Conservation (phyloP, 2,888 invertebrate species). For the Lepidocyrtoides sp. region DNA sequence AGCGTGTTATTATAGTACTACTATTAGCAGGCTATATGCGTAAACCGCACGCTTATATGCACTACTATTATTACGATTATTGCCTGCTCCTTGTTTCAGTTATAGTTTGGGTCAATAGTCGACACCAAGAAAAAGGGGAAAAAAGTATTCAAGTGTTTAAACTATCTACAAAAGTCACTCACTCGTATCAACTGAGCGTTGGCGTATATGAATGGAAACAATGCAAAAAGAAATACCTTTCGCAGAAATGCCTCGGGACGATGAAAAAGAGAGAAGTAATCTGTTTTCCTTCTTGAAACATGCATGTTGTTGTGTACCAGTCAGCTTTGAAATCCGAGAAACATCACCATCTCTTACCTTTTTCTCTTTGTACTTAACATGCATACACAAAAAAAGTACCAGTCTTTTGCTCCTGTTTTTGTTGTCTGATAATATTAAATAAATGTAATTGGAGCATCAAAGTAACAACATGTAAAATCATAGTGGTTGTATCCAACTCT, state of each 20-base stretch:
- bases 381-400: no score
- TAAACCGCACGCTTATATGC: no score
- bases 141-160: not conserved
- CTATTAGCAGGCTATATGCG: not conserved
- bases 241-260: not conserved
- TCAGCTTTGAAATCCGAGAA: not conserved
- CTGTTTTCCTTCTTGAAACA: no score
- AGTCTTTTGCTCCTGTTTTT: no score
- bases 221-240: no score
- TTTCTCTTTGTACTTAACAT: not conserved
- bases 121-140: constrained; percentile 2
- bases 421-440: no score
- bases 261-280: not conserved
- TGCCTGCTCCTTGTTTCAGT: not conserved
- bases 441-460: constrained; percentile 20
- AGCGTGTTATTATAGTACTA: not conserved
- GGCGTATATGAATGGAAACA: not conserved
- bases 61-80: not conserved
- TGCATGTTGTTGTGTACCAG: no score
- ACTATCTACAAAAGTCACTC: not conserved
- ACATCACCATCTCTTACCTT: not conserved
- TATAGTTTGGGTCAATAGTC: not conserved
- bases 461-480: no score
- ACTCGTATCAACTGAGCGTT: constrained; percentile 5
- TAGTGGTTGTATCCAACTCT: no score